Evolutionary conservation across 2,113 vertebrate genomes (phyloP).

Genomic region (Stegastes partitus): DNA sequence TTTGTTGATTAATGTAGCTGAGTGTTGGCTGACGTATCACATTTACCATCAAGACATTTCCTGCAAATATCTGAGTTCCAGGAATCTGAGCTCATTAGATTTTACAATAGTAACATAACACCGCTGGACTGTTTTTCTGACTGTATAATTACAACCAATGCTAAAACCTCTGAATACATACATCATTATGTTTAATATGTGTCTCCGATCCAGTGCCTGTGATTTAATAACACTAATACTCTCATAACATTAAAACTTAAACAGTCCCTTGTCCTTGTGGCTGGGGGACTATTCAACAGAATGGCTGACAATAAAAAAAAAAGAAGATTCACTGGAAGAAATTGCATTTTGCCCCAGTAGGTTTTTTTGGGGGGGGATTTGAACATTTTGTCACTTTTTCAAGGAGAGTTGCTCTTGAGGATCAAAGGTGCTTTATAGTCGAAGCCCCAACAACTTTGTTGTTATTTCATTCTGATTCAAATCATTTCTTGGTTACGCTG

Average conservation of each 20-base stretch:
- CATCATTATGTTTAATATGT: background rate
- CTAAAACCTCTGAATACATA: conserved; percentile 6
- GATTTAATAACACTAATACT: conserved; percentile 11
- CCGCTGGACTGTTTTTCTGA: background rate
- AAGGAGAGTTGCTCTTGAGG: background rate
- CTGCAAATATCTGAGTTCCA: conserved; percentile 12
- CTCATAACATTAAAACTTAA: background rate
- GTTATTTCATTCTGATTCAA: background rate
- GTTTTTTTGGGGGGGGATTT: no score
- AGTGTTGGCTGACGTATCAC: conserved; percentile 15
- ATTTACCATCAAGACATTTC: conserved; percentile 7
- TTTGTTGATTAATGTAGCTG: conserved; percentile 13
- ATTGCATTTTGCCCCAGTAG: background rate
- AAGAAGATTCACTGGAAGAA: background rate
- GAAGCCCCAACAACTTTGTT: no score
- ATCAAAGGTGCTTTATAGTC: no score
- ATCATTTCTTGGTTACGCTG: background rate
- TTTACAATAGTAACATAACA: background rate
- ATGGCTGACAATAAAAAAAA: background rate
- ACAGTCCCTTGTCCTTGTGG: background rate
- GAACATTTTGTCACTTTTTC: no score
- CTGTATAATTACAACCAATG: background rate
- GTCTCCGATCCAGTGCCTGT: background rate
- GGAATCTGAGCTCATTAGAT: background rate
- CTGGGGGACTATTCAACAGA: background rate